Evolutionary conservation across 2,113 vertebrate species (phyloP).

Genomic region (Chrysemys picta): DNA sequence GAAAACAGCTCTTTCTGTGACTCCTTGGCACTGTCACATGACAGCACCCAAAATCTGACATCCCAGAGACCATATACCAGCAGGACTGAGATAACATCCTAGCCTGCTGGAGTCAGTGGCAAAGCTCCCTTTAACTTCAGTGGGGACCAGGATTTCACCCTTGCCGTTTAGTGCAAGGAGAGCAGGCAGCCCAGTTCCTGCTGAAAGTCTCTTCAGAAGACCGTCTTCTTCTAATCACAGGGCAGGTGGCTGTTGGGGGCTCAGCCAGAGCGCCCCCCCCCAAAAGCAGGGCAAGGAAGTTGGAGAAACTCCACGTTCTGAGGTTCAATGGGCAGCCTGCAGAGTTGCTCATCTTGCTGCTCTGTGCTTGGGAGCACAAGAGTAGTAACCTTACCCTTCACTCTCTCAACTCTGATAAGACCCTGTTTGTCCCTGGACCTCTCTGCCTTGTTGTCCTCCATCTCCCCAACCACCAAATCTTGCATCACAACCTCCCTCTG

Average conservation of each 20-base stretch:
- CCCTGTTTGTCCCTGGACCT: too few species aligned
- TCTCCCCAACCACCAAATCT: background rate
- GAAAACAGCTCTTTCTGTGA: background rate
- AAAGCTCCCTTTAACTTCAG: background rate
- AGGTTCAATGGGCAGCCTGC: background rate
- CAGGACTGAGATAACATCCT: background rate
- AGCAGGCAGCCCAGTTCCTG: background rate
- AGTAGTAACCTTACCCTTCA: too few species aligned
- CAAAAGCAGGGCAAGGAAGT: background rate
- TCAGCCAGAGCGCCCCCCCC: background rate
- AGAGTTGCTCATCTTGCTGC: background rate
- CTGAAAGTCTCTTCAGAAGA: background rate
- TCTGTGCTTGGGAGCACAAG: background rate
- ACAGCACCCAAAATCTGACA: background rate
- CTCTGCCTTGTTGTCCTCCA: background rate
- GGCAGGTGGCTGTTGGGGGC: background rate
- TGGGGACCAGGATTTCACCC: background rate
- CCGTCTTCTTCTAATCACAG: background rate
- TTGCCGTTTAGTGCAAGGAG: background rate
- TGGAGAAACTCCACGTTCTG: too few species aligned
- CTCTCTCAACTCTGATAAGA: too few species aligned
- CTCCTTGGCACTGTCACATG: background rate
- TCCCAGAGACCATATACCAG: too few species aligned
- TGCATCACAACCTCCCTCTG: background rate
- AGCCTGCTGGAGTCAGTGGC: background rate